Evolutionary conservation across 2,113 vertebrate species (phyloP).

Genomic region (Python bivittatus): DNA sequence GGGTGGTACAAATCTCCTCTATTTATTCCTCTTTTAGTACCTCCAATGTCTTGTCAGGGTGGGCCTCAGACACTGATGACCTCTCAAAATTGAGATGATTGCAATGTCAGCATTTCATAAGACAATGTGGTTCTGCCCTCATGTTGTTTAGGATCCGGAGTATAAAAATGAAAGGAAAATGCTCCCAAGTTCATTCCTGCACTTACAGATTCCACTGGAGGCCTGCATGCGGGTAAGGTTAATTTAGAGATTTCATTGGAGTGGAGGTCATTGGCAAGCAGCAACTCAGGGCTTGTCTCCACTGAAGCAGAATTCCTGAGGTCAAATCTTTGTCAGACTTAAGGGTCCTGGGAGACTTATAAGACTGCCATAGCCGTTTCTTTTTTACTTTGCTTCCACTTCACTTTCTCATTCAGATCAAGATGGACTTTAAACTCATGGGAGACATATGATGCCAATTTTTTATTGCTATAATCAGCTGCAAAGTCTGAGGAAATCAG

Average conservation of each 20-base stretch:
- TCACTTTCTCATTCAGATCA: background rate
- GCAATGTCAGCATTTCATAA: background rate
- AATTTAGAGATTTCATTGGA: background rate
- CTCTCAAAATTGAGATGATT: background rate
- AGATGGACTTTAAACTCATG: background rate
- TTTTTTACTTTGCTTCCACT: background rate
- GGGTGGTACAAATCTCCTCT: no score
- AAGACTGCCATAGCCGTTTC: background rate
- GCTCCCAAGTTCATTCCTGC: background rate
- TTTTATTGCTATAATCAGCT: background rate
- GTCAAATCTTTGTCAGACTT: background rate
- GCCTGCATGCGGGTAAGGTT: background rate
- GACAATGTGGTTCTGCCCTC: background rate
- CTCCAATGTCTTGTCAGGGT: no score
- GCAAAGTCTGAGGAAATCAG: background rate
- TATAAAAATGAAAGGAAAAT: background rate
- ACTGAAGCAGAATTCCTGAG: background rate
- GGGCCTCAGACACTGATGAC: no score
- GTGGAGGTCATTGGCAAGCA: background rate
- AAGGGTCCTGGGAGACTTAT: background rate
- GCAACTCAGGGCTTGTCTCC: background rate
- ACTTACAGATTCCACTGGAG: background rate
- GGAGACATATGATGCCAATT: background rate
- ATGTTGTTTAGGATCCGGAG: background rate
- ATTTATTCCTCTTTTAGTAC: no score